A percentile compares a stretch with the other conserved stretches of the same genome.
These are phyloP conservation scores for Ganaspis sp. DNA, from an alignment of 1,140 invertebrate species.

Conservation along the genomic window DNA sequence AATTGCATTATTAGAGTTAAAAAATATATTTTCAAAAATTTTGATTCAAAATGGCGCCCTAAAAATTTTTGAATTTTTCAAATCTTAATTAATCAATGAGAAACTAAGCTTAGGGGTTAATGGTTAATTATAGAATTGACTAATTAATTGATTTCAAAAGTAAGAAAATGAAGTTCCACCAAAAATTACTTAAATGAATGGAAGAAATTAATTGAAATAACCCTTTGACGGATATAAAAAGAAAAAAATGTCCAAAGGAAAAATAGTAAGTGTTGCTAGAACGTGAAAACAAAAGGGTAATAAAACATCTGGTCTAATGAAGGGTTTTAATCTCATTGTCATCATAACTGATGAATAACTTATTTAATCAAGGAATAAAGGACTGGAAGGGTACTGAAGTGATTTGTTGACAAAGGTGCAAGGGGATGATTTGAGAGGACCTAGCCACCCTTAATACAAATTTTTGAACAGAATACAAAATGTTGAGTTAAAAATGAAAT, in stretches of 20 bases:
- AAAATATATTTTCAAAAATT: no score
- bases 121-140: no score
- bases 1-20: no score
- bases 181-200: no score
- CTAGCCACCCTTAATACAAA: background rate
- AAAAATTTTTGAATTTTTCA: no score
- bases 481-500: background rate
- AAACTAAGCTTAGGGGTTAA: no score
- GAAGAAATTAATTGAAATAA: no score
- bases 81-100: no score
- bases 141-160: no score
- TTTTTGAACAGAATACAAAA: background rate
- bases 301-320: conserved; percentile 20
- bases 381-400: background rate
- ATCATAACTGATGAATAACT: conserved; percentile 14
- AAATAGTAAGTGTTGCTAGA: background rate
- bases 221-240: background rate
- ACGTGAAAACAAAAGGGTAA: background rate
- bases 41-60: no score
- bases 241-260: background rate
- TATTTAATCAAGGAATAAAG: conserved; percentile 9
- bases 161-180: no score
- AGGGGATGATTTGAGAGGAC: background rate
- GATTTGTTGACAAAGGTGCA: background rate
- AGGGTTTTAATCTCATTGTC: conserved; percentile 14